These are phyloP conservation scores for Oreochromis aureus DNA, from an alignment of 2,113 vertebrate genomes.

Conservation along the genomic window DNA sequence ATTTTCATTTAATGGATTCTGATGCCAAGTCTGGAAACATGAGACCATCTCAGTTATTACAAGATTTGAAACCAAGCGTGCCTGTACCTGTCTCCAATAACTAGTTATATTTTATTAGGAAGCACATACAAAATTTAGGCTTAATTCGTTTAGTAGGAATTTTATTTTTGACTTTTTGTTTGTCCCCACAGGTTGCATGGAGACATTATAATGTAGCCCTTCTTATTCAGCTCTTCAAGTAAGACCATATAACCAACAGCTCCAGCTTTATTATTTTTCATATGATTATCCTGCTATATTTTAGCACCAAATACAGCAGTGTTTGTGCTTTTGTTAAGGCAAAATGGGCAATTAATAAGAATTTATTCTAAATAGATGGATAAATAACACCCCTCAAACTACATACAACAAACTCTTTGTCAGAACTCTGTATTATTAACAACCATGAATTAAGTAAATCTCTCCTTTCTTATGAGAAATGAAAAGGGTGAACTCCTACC, in stretches of 20 bases:
- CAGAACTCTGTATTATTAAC: neutral
- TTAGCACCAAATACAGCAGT: neutral
- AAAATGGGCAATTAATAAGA: neutral
- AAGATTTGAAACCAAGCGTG: slow-evolving; percentile 10
- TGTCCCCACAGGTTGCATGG: neutral
- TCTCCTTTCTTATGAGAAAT: neutral
- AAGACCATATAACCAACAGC: neutral
- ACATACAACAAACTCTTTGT: neutral
- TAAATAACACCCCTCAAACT: neutral
- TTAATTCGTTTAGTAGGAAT: neutral
- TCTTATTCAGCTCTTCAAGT: neutral
- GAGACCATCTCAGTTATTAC: slow-evolving; percentile 24
- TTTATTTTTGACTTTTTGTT: neutral
- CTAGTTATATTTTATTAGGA: neutral
- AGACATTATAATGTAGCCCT: neutral
- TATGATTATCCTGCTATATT: neutral
- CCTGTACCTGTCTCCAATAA: neutral
- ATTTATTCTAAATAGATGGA: neutral
- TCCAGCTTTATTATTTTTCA: neutral
- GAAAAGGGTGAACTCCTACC: neutral
- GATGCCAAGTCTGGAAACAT: slow-evolving; percentile 34
- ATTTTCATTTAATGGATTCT: slow-evolving; percentile 55
- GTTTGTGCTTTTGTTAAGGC: neutral
- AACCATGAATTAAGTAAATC: neutral
- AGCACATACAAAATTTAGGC: neutral